phyloP scores from a whole-genome alignment of 2,888 invertebrate species.

The Pantelozetes paolii region DNA sequence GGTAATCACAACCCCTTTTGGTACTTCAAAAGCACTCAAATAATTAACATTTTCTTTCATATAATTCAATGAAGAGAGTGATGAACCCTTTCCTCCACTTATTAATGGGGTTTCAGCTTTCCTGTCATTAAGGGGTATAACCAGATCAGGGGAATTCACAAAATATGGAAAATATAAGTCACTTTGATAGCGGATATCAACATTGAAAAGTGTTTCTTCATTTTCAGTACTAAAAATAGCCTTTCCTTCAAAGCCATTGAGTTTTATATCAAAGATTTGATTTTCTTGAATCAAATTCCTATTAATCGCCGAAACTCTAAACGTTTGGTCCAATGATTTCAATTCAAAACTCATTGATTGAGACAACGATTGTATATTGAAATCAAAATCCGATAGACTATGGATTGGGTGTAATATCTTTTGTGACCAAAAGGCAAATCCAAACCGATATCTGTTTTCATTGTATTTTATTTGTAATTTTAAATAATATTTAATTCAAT shows the following conservation, averaged over 20 bases:
- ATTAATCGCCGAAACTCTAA: background rate
- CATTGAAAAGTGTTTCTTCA: background rate
- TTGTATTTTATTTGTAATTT: background rate
- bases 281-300: background rate
- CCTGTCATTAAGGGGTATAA: background rate
- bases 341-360: background rate
- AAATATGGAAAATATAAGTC: background rate
- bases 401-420: background rate
- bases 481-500: background rate
- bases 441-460: background rate
- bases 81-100: conserved; percentile 41
- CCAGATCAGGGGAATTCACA: background rate
- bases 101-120: conserved; percentile 39
- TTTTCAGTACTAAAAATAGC: background rate
- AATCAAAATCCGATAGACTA: background rate
- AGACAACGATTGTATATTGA: background rate
- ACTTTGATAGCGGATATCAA: background rate
- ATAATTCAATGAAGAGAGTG: conserved; percentile 23
- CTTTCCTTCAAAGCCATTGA: background rate
- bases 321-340: background rate
- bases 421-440: background rate
- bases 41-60: background rate
- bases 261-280: no score
- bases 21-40: conserved; percentile 5
- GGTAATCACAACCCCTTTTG: conserved; percentile 40